phyloP scores from a whole-genome alignment of 2,888 invertebrate genomes.

The Melipona beecheii region DNA sequence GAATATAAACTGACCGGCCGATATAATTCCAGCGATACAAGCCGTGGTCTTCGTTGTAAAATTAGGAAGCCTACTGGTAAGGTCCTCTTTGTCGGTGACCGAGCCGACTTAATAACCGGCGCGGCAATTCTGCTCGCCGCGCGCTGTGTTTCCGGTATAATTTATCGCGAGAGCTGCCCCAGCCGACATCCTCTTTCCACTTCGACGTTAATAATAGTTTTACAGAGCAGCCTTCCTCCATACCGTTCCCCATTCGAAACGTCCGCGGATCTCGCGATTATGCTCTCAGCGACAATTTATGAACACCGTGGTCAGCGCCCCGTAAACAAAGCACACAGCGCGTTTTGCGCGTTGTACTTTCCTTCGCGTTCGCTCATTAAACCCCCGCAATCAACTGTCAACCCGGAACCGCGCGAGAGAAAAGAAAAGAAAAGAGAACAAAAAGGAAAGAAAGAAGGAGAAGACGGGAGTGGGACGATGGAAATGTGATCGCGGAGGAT shows the following conservation, averaged over 20 bases:
- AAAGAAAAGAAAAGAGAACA: background rate
- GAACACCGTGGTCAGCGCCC: constrained; percentile 13
- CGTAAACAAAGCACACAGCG: constrained; percentile 19
- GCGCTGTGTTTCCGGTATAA: background rate
- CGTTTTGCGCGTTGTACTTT: background rate
- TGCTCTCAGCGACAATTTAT: constrained; percentile 28
- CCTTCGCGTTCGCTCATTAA: constrained; percentile 31
- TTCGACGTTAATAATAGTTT: constrained; percentile 19
- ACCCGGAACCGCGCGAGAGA: constrained; percentile 8
- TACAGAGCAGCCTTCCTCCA: background rate
- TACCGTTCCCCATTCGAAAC: constrained; percentile 4
- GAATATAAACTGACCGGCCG: background rate
- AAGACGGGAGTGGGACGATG: background rate
- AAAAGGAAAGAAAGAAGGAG: too few relatives aligned
- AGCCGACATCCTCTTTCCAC: constrained; percentile 15
- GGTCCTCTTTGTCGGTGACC: background rate
- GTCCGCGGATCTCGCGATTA: constrained; percentile 12
- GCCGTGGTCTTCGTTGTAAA: constrained; percentile 10
- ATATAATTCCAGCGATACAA: background rate
- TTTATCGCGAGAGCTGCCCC: constrained; percentile 6
- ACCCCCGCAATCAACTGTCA: constrained; percentile 21
- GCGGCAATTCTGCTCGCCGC: background rate
- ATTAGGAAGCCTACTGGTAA: constrained; percentile 28
- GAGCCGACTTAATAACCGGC: constrained; percentile 1
- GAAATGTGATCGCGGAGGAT: constrained; percentile 12